Conservation (phyloP, 1,140 invertebrate genomes). For the Lepidurus arcticus region DNA sequence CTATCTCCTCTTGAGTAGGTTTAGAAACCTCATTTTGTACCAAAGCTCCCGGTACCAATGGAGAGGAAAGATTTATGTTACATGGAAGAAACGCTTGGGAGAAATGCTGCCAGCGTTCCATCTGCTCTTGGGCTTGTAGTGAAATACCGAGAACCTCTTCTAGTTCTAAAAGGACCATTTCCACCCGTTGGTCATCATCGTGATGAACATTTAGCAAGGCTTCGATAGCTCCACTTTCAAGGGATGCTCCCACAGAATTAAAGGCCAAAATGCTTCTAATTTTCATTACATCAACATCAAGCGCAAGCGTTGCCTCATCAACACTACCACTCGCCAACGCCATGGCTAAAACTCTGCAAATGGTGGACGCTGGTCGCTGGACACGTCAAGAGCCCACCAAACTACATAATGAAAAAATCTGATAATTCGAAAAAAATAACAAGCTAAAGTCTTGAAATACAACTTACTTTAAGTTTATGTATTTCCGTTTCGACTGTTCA, state of each 20-base stretch:
- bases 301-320: not conserved
- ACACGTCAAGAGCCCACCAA: not conserved
- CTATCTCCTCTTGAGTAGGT: not conserved
- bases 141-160: not conserved
- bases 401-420: not conserved
- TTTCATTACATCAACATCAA: not conserved
- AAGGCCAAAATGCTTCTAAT: not conserved
- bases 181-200: not conserved
- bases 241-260: not conserved
- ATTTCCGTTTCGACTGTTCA: not conserved
- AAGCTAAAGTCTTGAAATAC: not conserved
- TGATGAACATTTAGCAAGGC: not conserved
- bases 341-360: too few species aligned
- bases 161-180: not conserved
- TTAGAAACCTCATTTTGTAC: not conserved
- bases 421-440: not conserved
- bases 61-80: too few species aligned
- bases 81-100: not conserved
- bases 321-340: not conserved
- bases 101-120: not conserved
- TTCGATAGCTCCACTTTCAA: not conserved
- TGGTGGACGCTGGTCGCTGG: too few species aligned
- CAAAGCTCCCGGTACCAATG: too few species aligned
- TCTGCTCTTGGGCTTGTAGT: not conserved
- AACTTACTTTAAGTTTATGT: not conserved